Percentiles rank a stretch among this genome's conserved stretches.
phyloP scores from a whole-genome alignment of 1,140 invertebrate genomes.

The Neodiprion lecontei region DNA sequence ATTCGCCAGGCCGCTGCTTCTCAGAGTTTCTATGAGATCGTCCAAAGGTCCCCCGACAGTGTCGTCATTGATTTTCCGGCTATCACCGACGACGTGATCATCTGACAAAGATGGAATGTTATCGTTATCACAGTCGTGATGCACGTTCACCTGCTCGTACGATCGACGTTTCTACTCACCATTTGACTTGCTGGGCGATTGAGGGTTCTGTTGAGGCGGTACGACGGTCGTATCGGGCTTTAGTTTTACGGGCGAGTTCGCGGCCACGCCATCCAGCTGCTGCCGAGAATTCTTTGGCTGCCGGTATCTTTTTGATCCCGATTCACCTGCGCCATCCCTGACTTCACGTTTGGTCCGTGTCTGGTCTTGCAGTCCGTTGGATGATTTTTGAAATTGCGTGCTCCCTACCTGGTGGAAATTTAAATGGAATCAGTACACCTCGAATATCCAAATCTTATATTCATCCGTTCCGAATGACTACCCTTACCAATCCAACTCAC shows the following conservation, averaged over 20 bases:
- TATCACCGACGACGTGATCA: background rate
- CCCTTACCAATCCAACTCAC: background rate
- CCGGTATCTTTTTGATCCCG: background rate
- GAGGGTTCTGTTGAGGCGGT: background rate
- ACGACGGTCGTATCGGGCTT: background rate
- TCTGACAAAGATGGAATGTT: background rate
- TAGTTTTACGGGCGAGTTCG: background rate
- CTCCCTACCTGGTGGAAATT: background rate
- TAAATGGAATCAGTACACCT: background rate
- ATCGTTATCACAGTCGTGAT: no score
- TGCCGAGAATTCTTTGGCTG: background rate
- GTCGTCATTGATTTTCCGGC: background rate
- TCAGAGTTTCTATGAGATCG: background rate
- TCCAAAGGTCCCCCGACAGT: background rate
- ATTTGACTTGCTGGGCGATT: slow-evolving; percentile 2
- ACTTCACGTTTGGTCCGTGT: background rate
- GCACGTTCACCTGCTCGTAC: background rate
- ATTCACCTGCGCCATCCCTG: background rate
- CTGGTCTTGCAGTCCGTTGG: background rate
- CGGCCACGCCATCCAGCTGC: background rate
- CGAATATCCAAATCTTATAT: no score
- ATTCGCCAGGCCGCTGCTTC: background rate
- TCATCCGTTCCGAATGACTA: no score
- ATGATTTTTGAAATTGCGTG: background rate
- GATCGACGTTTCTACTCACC: background rate